Evolutionary conservation across 2,797 vertebrate genomes (phyloP).

Genomic region (Sebastes taczanowskii): DNA sequence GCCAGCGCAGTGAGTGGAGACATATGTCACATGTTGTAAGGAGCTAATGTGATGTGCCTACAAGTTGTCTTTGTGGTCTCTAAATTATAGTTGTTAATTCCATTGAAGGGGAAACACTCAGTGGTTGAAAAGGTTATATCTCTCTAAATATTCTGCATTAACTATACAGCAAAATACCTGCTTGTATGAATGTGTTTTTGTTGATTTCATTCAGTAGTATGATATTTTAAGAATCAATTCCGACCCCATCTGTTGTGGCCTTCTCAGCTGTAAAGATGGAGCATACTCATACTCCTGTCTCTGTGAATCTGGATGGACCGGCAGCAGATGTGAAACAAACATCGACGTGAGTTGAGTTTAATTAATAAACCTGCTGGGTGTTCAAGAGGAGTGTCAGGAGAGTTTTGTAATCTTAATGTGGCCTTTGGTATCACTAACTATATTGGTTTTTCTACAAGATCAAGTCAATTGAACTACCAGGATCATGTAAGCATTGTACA

Average conservation of each 20-base stretch:
- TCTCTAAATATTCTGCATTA: neutral
- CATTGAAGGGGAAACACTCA: slow-evolving; percentile 57
- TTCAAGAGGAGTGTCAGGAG: slow-evolving; percentile 26
- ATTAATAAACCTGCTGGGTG: slow-evolving; percentile 39
- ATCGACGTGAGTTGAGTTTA: slow-evolving; percentile 81
- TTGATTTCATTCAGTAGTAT: neutral
- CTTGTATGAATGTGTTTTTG: neutral
- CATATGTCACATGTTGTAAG: slow-evolving; percentile 74
- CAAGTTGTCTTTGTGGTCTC: slow-evolving; percentile 73
- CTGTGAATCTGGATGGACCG: slow-evolving; percentile 85
- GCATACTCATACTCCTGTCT: slow-evolving; percentile 77
- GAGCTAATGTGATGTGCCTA: slow-evolving; percentile 72
- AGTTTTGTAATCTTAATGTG: slow-evolving; percentile 42
- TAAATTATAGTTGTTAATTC: slow-evolving; percentile 80
- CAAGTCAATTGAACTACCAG: slow-evolving; percentile 54
- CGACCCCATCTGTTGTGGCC: slow-evolving; percentile 46
- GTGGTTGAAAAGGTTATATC: slow-evolving; percentile 29
- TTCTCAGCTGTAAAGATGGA: slow-evolving; percentile 84
- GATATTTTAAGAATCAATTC: neutral
- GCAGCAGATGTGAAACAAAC: slow-evolving; percentile 84
- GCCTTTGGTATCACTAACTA: slow-evolving; percentile 63
- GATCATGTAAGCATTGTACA: slow-evolving; percentile 73
- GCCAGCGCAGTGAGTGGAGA: slow-evolving; percentile 67
- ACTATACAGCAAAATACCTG: neutral
- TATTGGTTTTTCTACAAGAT: slow-evolving; percentile 66